A percentile compares a stretch with the other conserved stretches of the same genome.
These are phyloP conservation scores for Prochilodus magdalenae DNA, from an alignment of 2,113 vertebrate genomes.

Conservation along the genomic window DNA sequence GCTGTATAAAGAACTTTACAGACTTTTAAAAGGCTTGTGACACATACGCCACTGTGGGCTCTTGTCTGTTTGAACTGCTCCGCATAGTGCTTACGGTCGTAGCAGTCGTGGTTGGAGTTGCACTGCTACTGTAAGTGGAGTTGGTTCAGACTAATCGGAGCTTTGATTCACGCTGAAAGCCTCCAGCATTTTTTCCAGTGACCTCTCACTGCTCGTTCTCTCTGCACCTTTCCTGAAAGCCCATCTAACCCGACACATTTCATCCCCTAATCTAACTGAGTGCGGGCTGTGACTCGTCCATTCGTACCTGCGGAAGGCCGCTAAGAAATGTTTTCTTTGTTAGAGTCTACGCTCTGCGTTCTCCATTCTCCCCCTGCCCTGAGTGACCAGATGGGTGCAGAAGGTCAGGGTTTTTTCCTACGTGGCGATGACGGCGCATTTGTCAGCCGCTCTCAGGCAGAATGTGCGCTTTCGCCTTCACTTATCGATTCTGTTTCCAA, in stretches of 20 bases:
- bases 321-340: neutral
- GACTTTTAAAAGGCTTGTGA: no score
- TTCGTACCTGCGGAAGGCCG: neutral
- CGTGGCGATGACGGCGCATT: neutral
- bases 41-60: no score
- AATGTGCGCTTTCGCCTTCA: neutral
- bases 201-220: neutral
- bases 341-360: no score
- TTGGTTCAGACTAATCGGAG: neutral
- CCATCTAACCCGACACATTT: neutral
- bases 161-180: neutral
- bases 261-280: conserved; percentile 21
- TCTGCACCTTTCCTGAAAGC: neutral
- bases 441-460: neutral
- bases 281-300: neutral
- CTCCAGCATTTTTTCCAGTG: neutral
- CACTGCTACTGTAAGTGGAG: neutral
- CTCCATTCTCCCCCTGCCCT: no score
- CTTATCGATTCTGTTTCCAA: neutral
- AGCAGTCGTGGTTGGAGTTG: no score
- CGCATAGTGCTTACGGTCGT: neutral
- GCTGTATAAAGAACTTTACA: no score
- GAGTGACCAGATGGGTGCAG: neutral
- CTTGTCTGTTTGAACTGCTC: no score
- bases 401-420: neutral